phyloP scores from a whole-genome alignment of 2,888 invertebrate genomes.

The Disparrhopalites patrizii region DNA sequence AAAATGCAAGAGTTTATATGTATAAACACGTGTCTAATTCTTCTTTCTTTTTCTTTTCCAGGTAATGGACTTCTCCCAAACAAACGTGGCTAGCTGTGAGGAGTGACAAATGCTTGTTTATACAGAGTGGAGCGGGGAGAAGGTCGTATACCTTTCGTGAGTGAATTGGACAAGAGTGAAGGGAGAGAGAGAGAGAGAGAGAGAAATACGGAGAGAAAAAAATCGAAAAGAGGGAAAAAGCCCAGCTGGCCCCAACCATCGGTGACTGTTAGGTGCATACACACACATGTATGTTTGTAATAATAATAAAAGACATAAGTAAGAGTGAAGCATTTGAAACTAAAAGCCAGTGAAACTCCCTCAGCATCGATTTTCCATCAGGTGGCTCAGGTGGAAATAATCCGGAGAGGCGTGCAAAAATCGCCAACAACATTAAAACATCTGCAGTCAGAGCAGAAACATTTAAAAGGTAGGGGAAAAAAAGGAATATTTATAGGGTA shows the following conservation, averaged over 20 bases:
- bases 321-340: slow-evolving; percentile 8
- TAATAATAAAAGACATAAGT: too few species aligned
- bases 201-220: not conserved
- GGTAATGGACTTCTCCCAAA: too few species aligned
- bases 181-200: not conserved
- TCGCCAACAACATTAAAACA: slow-evolving; percentile 5
- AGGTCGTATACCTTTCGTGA: too few species aligned
- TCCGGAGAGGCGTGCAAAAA: slow-evolving; percentile 23
- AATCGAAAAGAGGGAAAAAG: not conserved
- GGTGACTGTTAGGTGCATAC: not conserved
- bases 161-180: too few species aligned
- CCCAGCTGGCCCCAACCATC: not conserved
- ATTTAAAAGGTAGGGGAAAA: not conserved
- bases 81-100: too few species aligned
- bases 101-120: too few species aligned
- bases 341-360: slow-evolving; percentile 5
- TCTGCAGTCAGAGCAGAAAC: slow-evolving; percentile 14
- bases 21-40: too few species aligned
- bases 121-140: too few species aligned
- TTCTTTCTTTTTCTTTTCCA: too few species aligned
- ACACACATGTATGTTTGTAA: too few species aligned
- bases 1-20: too few species aligned
- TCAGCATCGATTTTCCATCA: slow-evolving; percentile 27
- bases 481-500: not conserved
- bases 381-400: slow-evolving; percentile 26